Evolutionary conservation across 2,113 vertebrate species (phyloP).

Genomic region (Mus pahari): DNA sequence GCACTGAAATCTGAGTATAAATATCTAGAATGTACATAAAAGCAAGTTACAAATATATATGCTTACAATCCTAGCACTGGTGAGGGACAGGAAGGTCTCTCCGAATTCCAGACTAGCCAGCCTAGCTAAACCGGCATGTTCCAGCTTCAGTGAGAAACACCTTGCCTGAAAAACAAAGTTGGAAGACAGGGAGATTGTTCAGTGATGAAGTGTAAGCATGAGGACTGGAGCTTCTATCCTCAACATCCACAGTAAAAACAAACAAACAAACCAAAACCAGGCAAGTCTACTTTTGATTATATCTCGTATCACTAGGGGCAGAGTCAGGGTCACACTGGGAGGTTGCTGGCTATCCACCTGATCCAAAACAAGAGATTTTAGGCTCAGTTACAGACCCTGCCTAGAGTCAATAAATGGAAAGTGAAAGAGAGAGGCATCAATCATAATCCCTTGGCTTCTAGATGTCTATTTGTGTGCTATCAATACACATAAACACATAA

Average conservation of each 20-base stretch:
- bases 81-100: neutral
- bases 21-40: too few species aligned
- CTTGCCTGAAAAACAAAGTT: neutral
- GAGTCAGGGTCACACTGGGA: too few species aligned
- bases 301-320: neutral
- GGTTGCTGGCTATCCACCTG: accelerated
- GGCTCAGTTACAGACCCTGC: neutral
- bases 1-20: too few species aligned
- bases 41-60: neutral
- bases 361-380: neutral
- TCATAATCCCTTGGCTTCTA: neutral
- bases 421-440: neutral
- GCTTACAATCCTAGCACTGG: too few species aligned
- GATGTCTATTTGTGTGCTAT: accelerated
- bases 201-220: neutral
- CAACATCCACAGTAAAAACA: neutral
- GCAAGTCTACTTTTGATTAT: neutral
- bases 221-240: neutral
- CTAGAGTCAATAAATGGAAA: neutral
- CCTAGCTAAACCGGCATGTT: neutral
- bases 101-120: neutral
- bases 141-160: neutral
- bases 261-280: neutral
- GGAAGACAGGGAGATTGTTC: neutral
- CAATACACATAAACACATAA: neutral